Percentiles rank a stretch among this genome's conserved stretches.
Evolutionary conservation across 2,113 vertebrate genomes (phyloP).

Genomic region (Lepus timidus): DNA sequence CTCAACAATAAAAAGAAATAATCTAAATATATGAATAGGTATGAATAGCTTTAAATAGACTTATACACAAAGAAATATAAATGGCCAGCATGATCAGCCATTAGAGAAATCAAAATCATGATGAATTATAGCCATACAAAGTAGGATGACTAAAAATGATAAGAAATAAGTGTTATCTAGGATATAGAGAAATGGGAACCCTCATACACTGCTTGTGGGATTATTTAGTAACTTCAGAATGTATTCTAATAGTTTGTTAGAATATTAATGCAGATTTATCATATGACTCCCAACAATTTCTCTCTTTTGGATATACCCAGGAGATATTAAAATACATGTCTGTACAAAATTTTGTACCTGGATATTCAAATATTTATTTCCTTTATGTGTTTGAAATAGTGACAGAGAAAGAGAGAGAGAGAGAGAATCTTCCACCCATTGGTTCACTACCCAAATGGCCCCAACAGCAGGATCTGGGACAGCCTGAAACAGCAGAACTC

Average conservation of each 20-base stretch:
- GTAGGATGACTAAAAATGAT: neutral
- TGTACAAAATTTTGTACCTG: neutral
- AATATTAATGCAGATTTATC: neutral
- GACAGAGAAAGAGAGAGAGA: too few species aligned
- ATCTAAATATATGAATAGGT: neutral
- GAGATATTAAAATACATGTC: slow-evolving; percentile 17
- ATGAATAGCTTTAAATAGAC: neutral
- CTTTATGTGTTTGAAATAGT: too few species aligned
- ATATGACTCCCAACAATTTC: neutral
- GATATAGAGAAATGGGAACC: neutral
- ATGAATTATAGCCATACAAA: neutral
- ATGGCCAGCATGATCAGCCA: neutral
- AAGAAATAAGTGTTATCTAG: neutral
- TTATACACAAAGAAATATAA: neutral
- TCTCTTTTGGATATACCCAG: neutral
- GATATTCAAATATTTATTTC: neutral
- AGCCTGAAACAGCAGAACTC: too few species aligned
- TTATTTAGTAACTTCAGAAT: neutral
- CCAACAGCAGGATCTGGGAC: neutral
- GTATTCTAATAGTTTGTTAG: neutral
- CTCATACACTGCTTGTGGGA: neutral
- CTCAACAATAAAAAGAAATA: neutral
- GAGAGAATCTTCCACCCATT: too few species aligned
- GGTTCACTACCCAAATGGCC: too few species aligned
- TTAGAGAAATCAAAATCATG: neutral